Evolutionary conservation across 2,113 vertebrate genomes (phyloP), one percentile per base, ranked within the genome.

Genomic region (Malurus cyaneus): DNA sequence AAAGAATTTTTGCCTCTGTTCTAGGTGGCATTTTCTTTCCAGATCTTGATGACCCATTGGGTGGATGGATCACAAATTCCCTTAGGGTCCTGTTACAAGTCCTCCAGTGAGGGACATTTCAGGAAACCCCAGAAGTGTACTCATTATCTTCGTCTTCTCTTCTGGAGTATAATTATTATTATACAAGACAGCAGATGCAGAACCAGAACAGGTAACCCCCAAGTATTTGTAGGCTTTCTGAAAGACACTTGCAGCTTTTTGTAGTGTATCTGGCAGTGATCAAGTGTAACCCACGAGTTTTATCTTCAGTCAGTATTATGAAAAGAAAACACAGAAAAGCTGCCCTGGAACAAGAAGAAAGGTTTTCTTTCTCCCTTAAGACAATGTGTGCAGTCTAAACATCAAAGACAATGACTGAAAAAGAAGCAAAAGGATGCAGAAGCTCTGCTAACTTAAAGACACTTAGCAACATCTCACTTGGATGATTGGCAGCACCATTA

Each of bases 301-400:
- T 65, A 72, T 76, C 66, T 69, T 69, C 64, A 52, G 47, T 85
- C 41, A 39, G 18, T 77, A 28, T 85, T 91, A 69, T 4, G 6
- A 76, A 93, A 79, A 79, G 16, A 81, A 89, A 88, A 61, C 53
- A 65, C 41, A 81, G 50, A 91, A 87, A 87, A 79, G 19, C 73
- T 92, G 57, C 32, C 61, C 53, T 92, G 89, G 61, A 92, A 82
- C 44, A 79, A 84, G 72, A 92, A 92, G n/a, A 88, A 93, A 87
- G 56, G 25, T 20, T 44, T 70, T 76, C 31, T 72, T 84, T 74
- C 36, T 92, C 49, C 26, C 53, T 64, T 91, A 53, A 87, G 49
- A 67, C 25, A 78, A 64, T 17, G 41, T 28, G 6, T 79, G 39
- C 57, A 69, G 25, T 32, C 36, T 82, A 36, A 95, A 72, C 61